Percentiles rank a stretch among this genome's conserved stretches.
phyloP scores from a whole-genome alignment of 2,113 vertebrate species.

The Rhegmatorhina hoffmannsi region DNA sequence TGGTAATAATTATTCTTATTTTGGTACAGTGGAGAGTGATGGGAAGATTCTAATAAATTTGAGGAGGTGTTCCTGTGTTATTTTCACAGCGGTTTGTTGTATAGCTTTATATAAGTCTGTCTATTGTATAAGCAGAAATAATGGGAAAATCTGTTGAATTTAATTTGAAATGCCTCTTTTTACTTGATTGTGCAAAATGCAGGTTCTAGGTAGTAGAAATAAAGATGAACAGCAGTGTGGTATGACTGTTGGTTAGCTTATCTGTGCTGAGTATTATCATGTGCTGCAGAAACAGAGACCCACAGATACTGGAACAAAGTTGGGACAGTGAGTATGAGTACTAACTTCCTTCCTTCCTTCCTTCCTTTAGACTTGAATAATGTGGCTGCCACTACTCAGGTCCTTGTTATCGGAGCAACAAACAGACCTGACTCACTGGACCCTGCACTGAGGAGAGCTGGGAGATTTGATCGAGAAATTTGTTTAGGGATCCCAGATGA shows the following conservation, averaged over 20 bases:
- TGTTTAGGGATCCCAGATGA: constrained; percentile 95
- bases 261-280: neutral
- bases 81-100: neutral
- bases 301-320: neutral
- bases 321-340: neutral
- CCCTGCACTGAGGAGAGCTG: constrained; percentile 91
- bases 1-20: neutral
- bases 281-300: neutral
- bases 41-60: neutral
- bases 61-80: neutral
- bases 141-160: neutral
- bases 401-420: constrained; percentile 94
- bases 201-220: neutral
- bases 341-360: neutral
- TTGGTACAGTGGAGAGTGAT: neutral
- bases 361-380: constrained; percentile 84
- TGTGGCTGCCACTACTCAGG: constrained; percentile 76
- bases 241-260: neutral
- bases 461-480: constrained; percentile 95
- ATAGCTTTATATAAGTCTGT: neutral
- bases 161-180: neutral
- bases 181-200: neutral
- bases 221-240: neutral
- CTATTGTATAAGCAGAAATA: neutral
- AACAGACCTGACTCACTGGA: constrained; percentile 94